These are phyloP conservation scores for Spizaetus ornatus DNA, from an alignment of 2,113 vertebrate species.

Conservation along the genomic window DNA sequence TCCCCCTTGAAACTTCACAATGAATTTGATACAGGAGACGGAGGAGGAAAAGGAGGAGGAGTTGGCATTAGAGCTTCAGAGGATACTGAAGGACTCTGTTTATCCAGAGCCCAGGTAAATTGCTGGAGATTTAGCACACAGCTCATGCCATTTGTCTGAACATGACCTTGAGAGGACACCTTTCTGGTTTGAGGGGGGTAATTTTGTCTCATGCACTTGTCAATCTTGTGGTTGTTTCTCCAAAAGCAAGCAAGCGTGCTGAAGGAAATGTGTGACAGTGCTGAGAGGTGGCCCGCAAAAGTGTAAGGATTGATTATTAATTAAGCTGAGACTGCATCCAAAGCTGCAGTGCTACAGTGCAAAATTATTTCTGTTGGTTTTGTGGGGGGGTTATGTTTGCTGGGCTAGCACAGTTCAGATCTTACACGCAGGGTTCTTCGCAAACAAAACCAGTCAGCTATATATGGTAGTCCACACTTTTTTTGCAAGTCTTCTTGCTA, in stretches of 20 bases:
- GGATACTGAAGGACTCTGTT: slow-evolving; percentile 3
- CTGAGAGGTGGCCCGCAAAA: background rate
- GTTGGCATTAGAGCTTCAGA: slow-evolving; percentile 16
- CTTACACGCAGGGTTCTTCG: background rate
- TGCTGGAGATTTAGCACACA: slow-evolving; percentile 43
- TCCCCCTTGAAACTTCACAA: slow-evolving; percentile 34
- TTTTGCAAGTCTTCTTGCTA: background rate
- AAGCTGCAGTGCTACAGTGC: background rate
- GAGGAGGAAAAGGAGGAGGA: slow-evolving; percentile 22
- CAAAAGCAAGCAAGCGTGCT: background rate
- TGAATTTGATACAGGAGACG: background rate
- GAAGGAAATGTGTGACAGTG: background rate
- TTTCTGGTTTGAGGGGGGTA: slow-evolving; percentile 17
- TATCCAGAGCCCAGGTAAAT: slow-evolving; percentile 53
- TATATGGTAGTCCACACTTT: background rate
- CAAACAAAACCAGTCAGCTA: background rate
- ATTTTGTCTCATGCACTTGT: slow-evolving; percentile 42
- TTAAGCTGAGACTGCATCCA: background rate
- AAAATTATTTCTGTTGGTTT: background rate
- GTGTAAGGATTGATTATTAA: background rate
- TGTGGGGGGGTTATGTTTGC: background rate
- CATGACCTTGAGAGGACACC: slow-evolving; percentile 52
- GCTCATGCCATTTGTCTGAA: slow-evolving; percentile 29
- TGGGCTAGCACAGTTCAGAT: background rate
- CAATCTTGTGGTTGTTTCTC: slow-evolving; percentile 12